Percentiles rank a stretch among this genome's conserved stretches.
These are phyloP conservation scores for Clanis bilineata DNA, from an alignment of 2,888 invertebrate genomes.

Conservation along the genomic window DNA sequence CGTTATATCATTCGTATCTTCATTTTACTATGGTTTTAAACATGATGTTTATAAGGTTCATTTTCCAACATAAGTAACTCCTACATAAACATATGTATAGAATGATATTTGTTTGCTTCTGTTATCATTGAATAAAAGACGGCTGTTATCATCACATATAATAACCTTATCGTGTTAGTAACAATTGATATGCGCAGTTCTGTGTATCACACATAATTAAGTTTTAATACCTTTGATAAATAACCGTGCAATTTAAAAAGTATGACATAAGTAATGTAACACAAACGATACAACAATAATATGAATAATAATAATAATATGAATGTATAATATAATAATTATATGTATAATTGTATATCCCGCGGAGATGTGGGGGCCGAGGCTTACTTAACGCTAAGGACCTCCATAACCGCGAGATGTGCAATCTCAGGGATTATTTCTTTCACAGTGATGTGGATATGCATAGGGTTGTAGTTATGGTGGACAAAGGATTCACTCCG, in stretches of 20 bases:
- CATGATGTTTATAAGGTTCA: not conserved
- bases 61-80: not conserved
- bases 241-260: no score
- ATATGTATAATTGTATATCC: no score
- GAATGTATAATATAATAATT: no score
- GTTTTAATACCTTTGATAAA: not conserved
- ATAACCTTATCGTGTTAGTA: slow-evolving; percentile 21
- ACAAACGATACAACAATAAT: no score
- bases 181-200: not conserved
- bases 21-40: not conserved
- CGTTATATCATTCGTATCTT: not conserved
- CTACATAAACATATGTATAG: not conserved
- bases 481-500: no score
- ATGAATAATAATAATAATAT: not conserved
- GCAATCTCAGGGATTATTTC: no score
- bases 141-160: not conserved
- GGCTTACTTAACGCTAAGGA: no score
- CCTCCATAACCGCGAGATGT: no score
- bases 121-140: slow-evolving; percentile 2
- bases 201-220: not conserved
- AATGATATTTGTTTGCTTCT: not conserved
- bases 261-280: no score
- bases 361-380: no score
- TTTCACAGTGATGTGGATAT: no score
- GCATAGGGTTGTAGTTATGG: no score